Evolutionary conservation across 2,888 invertebrate genomes (phyloP).

Genomic region (Molorchus minor): DNA sequence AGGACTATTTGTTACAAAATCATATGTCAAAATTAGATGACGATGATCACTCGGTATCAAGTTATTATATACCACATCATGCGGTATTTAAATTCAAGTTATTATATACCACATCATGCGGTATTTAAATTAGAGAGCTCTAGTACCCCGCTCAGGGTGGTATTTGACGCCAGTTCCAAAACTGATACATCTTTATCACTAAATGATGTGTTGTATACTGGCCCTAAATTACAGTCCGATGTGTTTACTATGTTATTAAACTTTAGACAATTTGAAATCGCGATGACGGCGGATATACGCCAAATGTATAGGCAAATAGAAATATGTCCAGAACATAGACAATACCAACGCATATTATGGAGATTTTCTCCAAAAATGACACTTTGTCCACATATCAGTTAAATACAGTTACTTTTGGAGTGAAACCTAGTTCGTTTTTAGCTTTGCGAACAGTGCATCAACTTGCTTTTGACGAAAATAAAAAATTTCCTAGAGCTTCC

Average conservation of each 20-base stretch:
- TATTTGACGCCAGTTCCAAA: background rate
- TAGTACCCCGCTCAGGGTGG: background rate
- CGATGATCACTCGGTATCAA: background rate
- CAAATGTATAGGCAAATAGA: background rate
- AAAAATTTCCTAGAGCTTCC: background rate
- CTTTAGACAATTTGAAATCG: too few relatives aligned
- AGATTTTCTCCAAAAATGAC: background rate
- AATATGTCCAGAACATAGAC: background rate
- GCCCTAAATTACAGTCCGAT: too few relatives aligned
- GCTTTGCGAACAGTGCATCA: too few relatives aligned
- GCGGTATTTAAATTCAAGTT: background rate
- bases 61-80: constrained; percentile 1
- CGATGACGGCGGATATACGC: background rate
- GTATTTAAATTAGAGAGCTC: background rate
- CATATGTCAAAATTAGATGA: background rate
- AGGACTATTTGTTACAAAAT: background rate
- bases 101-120: background rate
- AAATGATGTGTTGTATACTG: background rate
- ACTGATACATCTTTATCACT: background rate
- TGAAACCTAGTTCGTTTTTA: too few relatives aligned
- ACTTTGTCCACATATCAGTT: background rate
- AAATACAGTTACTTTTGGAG: background rate
- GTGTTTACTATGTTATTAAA: too few relatives aligned
- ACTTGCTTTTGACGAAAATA: background rate
- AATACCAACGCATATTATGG: background rate